A percentile compares a stretch with the other conserved stretches of the same genome.
These are phyloP conservation scores for Camponotus pennsylvanicus DNA, from an alignment of 1,140 invertebrate genomes.

Conservation along the genomic window DNA sequence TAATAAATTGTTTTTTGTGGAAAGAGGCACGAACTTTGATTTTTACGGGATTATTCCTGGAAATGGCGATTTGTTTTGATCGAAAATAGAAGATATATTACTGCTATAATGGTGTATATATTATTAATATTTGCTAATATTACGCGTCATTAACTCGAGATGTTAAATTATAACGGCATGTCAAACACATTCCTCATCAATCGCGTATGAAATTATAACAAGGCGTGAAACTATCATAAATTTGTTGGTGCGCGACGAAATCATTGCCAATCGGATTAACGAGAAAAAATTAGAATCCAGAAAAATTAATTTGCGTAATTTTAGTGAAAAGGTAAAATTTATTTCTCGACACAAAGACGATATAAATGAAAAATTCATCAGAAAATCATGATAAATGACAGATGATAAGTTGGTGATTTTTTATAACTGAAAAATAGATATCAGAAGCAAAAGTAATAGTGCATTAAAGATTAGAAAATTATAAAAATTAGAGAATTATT, in stretches of 20 bases:
- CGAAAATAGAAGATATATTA: not conserved
- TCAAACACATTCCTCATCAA: conserved; percentile 7
- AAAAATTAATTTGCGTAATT: no score
- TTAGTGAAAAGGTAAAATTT: not conserved
- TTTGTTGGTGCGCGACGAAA: not conserved
- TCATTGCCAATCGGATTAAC: not conserved
- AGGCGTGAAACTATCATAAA: conserved; percentile 1
- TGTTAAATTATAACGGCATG: conserved; percentile 28
- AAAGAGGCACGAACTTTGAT: not conserved
- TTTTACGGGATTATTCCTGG: not conserved
- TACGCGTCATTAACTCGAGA: conserved; percentile 29
- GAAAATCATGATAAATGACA: not conserved
- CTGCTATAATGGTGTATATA: not conserved
- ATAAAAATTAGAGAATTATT: not conserved
- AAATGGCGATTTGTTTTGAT: not conserved
- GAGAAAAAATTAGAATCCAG: no score
- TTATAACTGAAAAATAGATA: not conserved
- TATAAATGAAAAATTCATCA: not conserved
- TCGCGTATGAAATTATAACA: conserved; percentile 13
- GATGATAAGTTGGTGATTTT: not conserved
- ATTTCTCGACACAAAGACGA: not conserved
- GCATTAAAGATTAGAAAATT: not conserved
- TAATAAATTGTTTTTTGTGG: not conserved
- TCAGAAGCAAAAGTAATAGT: not conserved
- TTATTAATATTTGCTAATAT: conserved; percentile 27